Percentiles rank a stretch among this genome's conserved stretches.
Conservation (phyloP, 2,113 vertebrate species). For the Oreocharis arfaki region DNA sequence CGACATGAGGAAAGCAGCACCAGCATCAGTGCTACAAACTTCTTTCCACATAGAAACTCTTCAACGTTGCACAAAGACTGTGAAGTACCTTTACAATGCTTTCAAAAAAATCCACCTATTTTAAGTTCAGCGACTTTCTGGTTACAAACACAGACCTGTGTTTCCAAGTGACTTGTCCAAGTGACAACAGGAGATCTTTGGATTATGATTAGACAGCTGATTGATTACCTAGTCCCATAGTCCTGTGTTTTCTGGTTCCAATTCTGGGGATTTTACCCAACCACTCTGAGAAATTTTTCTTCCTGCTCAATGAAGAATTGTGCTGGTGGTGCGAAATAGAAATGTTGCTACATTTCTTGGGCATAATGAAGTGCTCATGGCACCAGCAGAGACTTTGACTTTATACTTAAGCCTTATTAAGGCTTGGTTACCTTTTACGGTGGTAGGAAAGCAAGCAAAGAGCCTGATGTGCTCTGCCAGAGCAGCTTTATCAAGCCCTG, state of each 20-base stretch:
- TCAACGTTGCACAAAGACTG: background rate
- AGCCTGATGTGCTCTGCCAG: background rate
- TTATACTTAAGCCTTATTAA: conserved; percentile 10
- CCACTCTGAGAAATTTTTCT: background rate
- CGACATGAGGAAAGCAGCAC: background rate
- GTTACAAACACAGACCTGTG: background rate
- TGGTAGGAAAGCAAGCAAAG: background rate
- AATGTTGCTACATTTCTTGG: background rate
- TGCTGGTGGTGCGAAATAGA: background rate
- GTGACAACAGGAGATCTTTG: background rate
- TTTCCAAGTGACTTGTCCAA: background rate
- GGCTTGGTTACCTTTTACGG: conserved; percentile 38
- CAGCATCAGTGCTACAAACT: background rate
- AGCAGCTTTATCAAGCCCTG: background rate
- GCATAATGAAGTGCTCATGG: conserved; percentile 14
- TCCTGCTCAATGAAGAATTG: background rate
- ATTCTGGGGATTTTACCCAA: background rate
- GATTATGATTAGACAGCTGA: background rate
- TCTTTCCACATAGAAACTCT: background rate
- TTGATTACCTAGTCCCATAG: background rate
- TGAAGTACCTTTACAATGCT: background rate
- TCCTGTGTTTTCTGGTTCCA: background rate
- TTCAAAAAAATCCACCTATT: background rate
- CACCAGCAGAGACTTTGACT: background rate
- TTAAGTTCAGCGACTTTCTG: background rate